These are phyloP conservation scores for Tarsius wallacei DNA, from an alignment of 2,797 vertebrate genomes.

Conservation along the genomic window DNA sequence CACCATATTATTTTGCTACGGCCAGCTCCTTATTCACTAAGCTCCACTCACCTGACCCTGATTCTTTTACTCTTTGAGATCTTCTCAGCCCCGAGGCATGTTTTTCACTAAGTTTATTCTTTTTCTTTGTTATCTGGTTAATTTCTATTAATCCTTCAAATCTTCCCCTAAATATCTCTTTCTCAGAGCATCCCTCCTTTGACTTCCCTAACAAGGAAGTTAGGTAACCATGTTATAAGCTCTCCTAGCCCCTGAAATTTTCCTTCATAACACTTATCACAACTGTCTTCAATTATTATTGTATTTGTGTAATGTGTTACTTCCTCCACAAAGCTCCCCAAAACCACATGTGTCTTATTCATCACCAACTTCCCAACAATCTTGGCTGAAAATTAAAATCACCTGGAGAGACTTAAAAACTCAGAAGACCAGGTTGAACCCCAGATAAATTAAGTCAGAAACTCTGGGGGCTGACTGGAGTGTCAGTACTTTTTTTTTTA, in stretches of 20 bases:
- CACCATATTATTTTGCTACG: no score
- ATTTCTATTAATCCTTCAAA: not conserved
- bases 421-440: rapidly evolving
- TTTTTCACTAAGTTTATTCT: not conserved
- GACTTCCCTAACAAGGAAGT: not conserved
- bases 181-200: not conserved
- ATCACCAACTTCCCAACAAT: not conserved
- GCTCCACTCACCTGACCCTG: not conserved
- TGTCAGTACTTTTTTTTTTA: not conserved
- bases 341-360: not conserved
- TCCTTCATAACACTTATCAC: not conserved
- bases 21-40: not conserved
- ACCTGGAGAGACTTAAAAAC: not conserved
- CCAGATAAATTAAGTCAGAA: not conserved
- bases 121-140: not conserved
- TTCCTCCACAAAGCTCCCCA: not conserved
- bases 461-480: not conserved
- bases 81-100: not conserved
- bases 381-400: not conserved
- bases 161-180: not conserved
- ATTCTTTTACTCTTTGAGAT: slow-evolving; percentile 28
- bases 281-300: not conserved
- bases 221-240: not conserved
- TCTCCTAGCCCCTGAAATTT: not conserved
- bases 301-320: not conserved